These are phyloP conservation scores for Chiloscyllium punctatum DNA, from an alignment of 2,797 vertebrate genomes.

Conservation along the genomic window DNA sequence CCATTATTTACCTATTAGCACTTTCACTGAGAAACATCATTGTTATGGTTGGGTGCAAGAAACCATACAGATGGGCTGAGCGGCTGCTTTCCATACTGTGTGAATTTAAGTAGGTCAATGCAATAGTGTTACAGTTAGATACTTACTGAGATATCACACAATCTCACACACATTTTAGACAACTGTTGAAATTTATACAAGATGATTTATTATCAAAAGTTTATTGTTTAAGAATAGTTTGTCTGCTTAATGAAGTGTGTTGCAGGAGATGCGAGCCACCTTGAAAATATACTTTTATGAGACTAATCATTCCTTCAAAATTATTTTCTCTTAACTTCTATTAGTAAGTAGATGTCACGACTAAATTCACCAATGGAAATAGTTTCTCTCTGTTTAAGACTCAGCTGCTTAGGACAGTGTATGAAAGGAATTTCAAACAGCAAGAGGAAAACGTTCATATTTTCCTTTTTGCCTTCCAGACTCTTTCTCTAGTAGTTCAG, in stretches of 20 bases:
- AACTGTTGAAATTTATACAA: not conserved
- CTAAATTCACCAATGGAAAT: not conserved
- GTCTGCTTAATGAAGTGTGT: not conserved
- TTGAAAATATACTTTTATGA: not conserved
- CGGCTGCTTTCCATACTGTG: not conserved
- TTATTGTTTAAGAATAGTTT: not conserved
- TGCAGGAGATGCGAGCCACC: not conserved
- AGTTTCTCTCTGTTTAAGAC: not conserved
- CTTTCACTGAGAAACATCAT: not conserved
- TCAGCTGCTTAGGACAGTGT: not conserved
- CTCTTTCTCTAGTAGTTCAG: not conserved
- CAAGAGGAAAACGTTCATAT: not conserved
- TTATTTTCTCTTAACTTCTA: not conserved
- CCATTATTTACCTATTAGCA: not conserved
- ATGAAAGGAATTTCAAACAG: not conserved
- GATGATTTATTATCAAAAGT: not conserved
- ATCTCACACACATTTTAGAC: not conserved
- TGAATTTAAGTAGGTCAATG: not conserved
- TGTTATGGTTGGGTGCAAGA: not conserved
- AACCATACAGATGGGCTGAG: not conserved
- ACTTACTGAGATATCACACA: too few species aligned
- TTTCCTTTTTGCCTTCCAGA: not conserved
- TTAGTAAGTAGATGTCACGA: not conserved
- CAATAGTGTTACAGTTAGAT: not conserved
- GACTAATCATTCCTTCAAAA: not conserved